A percentile compares a stretch with the other conserved stretches of the same genome.
Evolutionary conservation across 2,888 invertebrate species (phyloP).

Genomic region (Plagodis dolabraria): DNA sequence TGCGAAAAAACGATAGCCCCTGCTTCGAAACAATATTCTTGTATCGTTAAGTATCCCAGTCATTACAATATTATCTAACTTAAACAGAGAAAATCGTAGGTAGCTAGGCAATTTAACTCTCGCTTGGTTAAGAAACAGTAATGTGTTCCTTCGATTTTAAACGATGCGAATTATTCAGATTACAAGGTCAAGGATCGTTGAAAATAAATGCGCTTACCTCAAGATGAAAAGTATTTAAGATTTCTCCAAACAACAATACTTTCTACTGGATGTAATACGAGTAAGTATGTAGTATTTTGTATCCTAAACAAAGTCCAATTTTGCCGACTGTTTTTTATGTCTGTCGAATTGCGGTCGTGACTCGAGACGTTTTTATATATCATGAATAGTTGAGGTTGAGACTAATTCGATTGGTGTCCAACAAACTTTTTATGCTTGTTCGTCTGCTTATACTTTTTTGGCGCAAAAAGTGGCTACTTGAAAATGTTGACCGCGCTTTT

Average conservation of each 20-base stretch:
- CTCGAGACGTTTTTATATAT: conserved; percentile 41
- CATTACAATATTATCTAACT: no score
- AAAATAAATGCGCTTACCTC: no score
- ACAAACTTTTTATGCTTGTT: conserved; percentile 33
- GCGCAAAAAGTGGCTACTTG: conserved; percentile 19
- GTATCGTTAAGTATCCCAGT: no score
- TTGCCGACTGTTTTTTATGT: conserved; percentile 21
- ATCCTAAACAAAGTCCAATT: background rate
- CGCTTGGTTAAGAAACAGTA: no score
- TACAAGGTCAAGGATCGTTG: no score
- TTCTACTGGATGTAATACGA: background rate
- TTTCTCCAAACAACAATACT: background rate
- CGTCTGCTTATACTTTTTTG: conserved; percentile 29
- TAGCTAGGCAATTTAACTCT: no score
- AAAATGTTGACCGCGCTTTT: conserved; percentile 25
- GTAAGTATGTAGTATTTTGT: background rate
- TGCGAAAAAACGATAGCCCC: no score
- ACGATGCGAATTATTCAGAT: no score
- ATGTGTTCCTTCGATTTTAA: no score
- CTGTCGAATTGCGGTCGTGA: conserved; percentile 35
- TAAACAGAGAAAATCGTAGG: no score
- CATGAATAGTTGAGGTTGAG: conserved; percentile 42
- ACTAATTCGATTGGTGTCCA: conserved; percentile 45
- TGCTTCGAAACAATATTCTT: no score
- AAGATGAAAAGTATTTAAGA: background rate